Evolutionary conservation across 2,113 vertebrate genomes (phyloP), one percentile per base, ranked within the genome.

Genomic region (Chloropsis cyanopogon): DNA sequence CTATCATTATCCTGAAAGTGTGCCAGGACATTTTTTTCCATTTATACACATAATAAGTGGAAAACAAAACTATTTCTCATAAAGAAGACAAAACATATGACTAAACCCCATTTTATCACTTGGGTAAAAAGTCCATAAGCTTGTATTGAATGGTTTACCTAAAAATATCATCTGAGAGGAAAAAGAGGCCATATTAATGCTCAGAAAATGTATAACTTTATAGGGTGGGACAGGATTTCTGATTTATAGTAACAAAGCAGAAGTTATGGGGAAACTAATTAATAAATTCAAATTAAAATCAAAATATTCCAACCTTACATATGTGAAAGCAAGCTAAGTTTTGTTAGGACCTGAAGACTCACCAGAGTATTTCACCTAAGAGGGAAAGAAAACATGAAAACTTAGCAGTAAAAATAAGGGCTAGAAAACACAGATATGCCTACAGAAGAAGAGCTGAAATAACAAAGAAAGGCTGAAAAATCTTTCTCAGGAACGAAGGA

Each of bases 401-500:
- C 20, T 76, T 81, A 66, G 53, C 44, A 72, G 50, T 42, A 77
- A 88, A 91, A 83, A 82, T 73, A 83, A 81, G 54, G 76, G 35
- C 31, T 84, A 87, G 80, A 73, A 95, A 91, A 90, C 69, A 91
- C 8, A 79, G 82, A 82, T 71, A 82, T 47, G 17, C 29, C 83
- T 86, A 68, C 41, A 95, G 81, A 97, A 94, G 60, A 87, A 82
- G 49, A 90, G 68, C 25, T 72, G 57, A 94, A 95, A 96, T 78
- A 95, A 95, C 93, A 95, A 95, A 95, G 59, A 93, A 96, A 90
- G 88, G 41, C 68, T 83, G 68, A 86, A 92, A 93, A 80, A 82
- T 35, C 52, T 90, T 97, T 97, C 82, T 94, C 65, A 95, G 72
- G 93, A 95, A 97, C 95, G 93, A 96, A 95, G 72, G 65, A 96